These are phyloP conservation scores for Rhamnusium bicolor DNA, from an alignment of 2,888 invertebrate genomes.

Conservation along the genomic window DNA sequence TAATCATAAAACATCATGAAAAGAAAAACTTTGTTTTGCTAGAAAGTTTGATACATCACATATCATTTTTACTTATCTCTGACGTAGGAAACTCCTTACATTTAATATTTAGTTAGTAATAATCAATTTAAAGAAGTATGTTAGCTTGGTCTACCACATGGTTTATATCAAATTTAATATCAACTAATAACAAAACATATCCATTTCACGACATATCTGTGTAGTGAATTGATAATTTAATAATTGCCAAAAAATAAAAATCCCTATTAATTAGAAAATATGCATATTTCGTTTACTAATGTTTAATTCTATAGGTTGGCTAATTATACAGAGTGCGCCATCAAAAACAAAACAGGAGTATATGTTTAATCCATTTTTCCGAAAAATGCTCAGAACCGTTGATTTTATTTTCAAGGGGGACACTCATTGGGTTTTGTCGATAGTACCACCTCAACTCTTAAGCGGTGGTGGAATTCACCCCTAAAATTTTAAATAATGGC, in stretches of 20 bases:
- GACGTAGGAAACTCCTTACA: background rate
- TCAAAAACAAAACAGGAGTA: too few relatives aligned
- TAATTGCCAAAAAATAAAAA: background rate
- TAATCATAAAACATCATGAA: background rate
- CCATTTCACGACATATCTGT: slow-evolving; percentile 43
- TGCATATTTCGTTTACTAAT: slow-evolving; percentile 1
- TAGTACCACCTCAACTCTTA: too few relatives aligned
- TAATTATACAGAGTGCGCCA: too few relatives aligned
- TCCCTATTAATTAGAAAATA: background rate
- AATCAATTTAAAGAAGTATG: background rate
- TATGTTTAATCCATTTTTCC: too few relatives aligned
- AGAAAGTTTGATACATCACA: background rate
- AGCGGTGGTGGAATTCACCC: too few relatives aligned
- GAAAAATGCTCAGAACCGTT: too few relatives aligned
- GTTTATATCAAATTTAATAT: background rate
- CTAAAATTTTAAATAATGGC: too few relatives aligned
- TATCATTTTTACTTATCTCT: background rate
- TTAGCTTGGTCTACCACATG: background rate
- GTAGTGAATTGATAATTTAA: slow-evolving; percentile 17
- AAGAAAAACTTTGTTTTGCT: background rate
- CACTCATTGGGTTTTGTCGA: too few relatives aligned
- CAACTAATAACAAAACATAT: slow-evolving; percentile 35
- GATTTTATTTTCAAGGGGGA: too few relatives aligned
- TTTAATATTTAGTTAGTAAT: too few relatives aligned
- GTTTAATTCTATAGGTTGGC: background rate